phyloP scores from a whole-genome alignment of 1,140 invertebrate genomes.

The Callitettix versicolor region DNA sequence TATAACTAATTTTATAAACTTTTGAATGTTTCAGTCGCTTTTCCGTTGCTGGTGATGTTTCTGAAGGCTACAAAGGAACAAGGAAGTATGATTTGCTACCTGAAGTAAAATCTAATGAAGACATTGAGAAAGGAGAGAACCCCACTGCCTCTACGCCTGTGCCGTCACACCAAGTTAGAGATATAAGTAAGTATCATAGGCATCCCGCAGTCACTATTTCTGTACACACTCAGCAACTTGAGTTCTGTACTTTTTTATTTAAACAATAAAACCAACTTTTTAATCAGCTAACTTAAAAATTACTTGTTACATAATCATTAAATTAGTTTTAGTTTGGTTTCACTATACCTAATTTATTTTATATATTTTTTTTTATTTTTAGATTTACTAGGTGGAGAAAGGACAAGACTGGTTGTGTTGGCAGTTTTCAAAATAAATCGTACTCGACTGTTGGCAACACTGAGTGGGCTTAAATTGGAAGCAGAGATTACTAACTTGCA shows the following conservation, averaged over 20 bases:
- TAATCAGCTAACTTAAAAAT: too few relatives aligned
- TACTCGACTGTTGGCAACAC: constrained; percentile 74
- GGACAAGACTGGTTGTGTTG: constrained; percentile 59
- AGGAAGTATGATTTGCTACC: constrained; percentile 40
- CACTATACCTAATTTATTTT: too few relatives aligned
- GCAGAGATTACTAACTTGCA: constrained; percentile 79
- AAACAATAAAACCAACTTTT: too few relatives aligned
- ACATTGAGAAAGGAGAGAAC: constrained; percentile 35
- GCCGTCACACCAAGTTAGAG: constrained; percentile 24
- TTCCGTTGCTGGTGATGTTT: constrained; percentile 38
- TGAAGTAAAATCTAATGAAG: constrained; percentile 33
- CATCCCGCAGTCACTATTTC: too few relatives aligned
- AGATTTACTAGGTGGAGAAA: constrained; percentile 35
- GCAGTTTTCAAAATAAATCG: constrained; percentile 81
- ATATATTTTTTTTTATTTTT: too few relatives aligned
- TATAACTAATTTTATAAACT: too few relatives aligned
- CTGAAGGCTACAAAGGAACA: constrained; percentile 41
- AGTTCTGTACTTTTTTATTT: too few relatives aligned
- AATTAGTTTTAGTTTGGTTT: too few relatives aligned
- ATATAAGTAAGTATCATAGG: constrained; percentile 26
- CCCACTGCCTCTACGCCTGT: constrained; percentile 25
- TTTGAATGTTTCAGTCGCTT: constrained; percentile 29
- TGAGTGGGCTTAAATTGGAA: constrained; percentile 87
- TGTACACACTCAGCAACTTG: too few relatives aligned
- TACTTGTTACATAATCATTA: too few relatives aligned